Percentiles rank a stretch among this genome's conserved stretches.
Conservation (phyloP, 37 sponge, comb jelly and placozoan genomes). For the Haliclona indistincta region DNA sequence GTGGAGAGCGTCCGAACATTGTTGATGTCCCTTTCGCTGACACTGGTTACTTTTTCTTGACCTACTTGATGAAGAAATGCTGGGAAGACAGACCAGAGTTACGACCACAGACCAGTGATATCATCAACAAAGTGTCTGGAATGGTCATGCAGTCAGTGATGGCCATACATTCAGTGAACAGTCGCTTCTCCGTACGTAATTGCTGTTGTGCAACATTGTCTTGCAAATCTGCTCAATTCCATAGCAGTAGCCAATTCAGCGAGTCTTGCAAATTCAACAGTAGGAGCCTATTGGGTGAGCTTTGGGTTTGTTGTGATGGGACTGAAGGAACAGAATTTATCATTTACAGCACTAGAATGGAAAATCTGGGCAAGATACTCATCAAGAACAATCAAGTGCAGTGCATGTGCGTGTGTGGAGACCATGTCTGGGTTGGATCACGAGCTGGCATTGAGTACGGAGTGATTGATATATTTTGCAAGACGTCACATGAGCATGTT, state of each 20-base stretch:
- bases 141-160: conserved; percentile 57
- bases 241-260: background rate
- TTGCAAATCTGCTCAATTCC: background rate
- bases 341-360: conserved; percentile 71
- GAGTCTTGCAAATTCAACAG: too few relatives aligned
- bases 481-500: conserved; percentile 31
- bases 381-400: conserved; percentile 72
- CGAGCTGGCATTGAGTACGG: conserved; percentile 70
- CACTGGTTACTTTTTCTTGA: conserved; percentile 63
- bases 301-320: conserved; percentile 75
- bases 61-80: conserved; percentile 71
- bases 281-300: too few relatives aligned
- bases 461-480: conserved; percentile 64
- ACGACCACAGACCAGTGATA: conserved; percentile 37
- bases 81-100: conserved; percentile 77
- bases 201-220: conserved; percentile 45
- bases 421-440: conserved; percentile 80
- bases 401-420: conserved; percentile 55
- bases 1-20: conserved; percentile 67
- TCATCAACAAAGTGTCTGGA: conserved; percentile 26
- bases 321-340: conserved; percentile 62
- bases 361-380: conserved; percentile 36
- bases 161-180: conserved; percentile 53
- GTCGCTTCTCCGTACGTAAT: conserved; percentile 46
- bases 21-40: conserved; percentile 54